Conservation (phyloP, 2,888 invertebrate genomes). For the Heliconius ethilla region DNA sequence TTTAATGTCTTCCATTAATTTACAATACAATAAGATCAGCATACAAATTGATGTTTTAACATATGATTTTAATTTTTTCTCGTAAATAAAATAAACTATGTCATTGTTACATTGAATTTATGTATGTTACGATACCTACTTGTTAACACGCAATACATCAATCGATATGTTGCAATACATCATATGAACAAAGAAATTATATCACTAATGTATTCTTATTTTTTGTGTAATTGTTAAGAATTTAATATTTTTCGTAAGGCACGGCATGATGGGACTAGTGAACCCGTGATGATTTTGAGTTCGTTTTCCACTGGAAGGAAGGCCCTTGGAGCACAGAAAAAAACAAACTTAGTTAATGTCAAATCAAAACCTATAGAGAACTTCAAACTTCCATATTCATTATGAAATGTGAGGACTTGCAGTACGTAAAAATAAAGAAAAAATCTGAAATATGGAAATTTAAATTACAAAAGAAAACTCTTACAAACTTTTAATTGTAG, state of each 20-base stretch:
- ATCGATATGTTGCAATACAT: constrained; percentile 8
- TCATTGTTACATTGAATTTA: neutral
- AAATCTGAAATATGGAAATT: too few species aligned
- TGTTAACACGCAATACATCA: constrained; percentile 13
- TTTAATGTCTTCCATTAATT: constrained; percentile 7
- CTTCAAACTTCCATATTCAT: too few species aligned
- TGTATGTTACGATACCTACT: constrained; percentile 3
- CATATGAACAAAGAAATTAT: constrained; percentile 22
- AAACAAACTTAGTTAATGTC: too few species aligned
- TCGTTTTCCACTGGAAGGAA: too few species aligned
- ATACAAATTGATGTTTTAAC: constrained; percentile 11
- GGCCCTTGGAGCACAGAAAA: too few species aligned
- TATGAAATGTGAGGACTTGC: too few species aligned
- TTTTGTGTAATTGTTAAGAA: neutral
- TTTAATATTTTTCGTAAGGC: neutral
- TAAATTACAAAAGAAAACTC: too few species aligned
- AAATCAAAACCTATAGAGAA: too few species aligned
- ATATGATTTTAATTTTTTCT: constrained; percentile 25
- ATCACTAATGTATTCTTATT: constrained; percentile 20
- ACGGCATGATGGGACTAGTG: too few species aligned
- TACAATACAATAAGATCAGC: constrained; percentile 3
- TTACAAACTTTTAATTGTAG: too few species aligned
- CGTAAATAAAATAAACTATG: constrained; percentile 17
- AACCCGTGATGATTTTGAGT: too few species aligned
- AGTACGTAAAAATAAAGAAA: too few species aligned